A percentile compares a stretch with the other conserved stretches of the same genome.
Evolutionary conservation across 2,113 vertebrate species (phyloP).

Genomic region (Pelmatolapia mariae): DNA sequence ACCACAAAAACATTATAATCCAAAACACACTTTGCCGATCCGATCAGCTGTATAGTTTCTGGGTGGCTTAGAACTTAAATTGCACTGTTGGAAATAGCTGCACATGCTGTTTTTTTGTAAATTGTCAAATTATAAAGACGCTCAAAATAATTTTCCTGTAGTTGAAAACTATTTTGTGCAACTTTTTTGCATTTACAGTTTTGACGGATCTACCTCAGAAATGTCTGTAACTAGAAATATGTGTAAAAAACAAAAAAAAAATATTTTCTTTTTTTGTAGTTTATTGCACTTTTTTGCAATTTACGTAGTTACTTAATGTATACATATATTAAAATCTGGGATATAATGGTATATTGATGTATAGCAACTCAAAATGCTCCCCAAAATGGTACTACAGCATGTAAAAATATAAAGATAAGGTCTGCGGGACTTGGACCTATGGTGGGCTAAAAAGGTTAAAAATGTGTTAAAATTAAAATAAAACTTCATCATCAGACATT

Average conservation of each 20-base stretch:
- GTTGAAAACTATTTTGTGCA: not conserved
- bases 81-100: not conserved
- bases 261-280: not conserved
- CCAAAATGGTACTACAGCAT: not conserved
- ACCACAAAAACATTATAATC: not conserved
- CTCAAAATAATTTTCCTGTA: fast-evolving
- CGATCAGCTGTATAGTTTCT: not conserved
- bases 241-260: not conserved
- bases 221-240: not conserved
- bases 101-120: fast-evolving
- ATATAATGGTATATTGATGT: not conserved
- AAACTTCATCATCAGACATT: not conserved
- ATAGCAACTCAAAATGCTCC: not conserved
- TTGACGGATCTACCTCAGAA: not conserved
- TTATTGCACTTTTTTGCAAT: not conserved
- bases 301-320: not conserved
- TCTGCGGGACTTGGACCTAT: not conserved
- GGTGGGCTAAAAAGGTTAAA: not conserved
- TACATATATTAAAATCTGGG: not conserved
- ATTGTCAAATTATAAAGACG: not conserved
- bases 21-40: not conserved
- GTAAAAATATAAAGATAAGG: not conserved
- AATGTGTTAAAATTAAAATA: not conserved
- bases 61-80: not conserved
- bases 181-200: not conserved